Base-by-base conservation (phyloP, 2,888 invertebrate genomes). In the Pandemis cinnamomeana region DNA sequence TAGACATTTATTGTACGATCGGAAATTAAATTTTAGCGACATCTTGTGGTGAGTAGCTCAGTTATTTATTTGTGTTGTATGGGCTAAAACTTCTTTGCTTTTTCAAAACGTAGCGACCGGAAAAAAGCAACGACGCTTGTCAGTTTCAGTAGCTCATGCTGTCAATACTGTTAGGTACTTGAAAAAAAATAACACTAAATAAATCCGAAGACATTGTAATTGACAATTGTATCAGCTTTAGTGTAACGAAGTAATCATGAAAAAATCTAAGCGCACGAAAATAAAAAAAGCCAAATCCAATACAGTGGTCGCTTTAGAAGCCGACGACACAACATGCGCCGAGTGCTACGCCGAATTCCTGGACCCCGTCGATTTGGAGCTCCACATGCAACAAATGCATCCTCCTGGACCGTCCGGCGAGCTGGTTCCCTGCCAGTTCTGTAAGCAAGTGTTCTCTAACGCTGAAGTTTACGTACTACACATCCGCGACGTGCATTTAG, bases 281-380 rank as follows among this genome's bases (percentile, higher is more conserved):
- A 15, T 13, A 2, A 46, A 27, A 46, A 41, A 20, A 7, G 48
- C n/a, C 11, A 48, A 69, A 41, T 4, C 7, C 10, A 7, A 58
- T 7, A n/a, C 13, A 13, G 42, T 71, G 27, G 53, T 73, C 13
- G 68, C 70, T 3, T 15, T 71, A 0, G 27, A 77, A n/a, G 61
- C 78, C 0, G 85, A 86, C 0, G 90, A 89, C 0, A 88, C 88
- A 0, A 86, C 85, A 0, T 91, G 91, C 63, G 64, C 60, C 0
- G 79, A 85, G 66, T 91, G 91, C 67, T 78, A 77, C 41, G 90
- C 91, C 1, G 91, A 93, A 80, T 93, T 93, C 48, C 78, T 93
- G 0, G 91, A 93, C 15, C 77, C 83, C 0, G 88, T 86, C 0
- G 93, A 93, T 70, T 77, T 93, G 7, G 67, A 80, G 0, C 63